Percentiles rank a stretch among this genome's conserved stretches.
phyloP scores from a whole-genome alignment of 2,797 vertebrate species.

The Pteropus rufus region DNA sequence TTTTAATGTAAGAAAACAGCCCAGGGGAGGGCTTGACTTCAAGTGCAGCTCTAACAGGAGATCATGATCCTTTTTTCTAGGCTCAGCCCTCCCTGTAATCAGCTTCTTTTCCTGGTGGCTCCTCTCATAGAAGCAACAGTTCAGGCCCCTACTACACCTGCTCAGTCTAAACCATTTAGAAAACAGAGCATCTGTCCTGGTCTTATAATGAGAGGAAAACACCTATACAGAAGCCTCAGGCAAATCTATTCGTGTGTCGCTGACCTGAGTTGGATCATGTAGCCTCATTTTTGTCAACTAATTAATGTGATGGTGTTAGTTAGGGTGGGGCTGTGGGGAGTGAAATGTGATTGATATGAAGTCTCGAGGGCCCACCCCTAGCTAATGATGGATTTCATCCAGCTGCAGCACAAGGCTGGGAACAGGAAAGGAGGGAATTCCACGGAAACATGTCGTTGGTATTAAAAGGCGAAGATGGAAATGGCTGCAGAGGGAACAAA shows the following conservation, averaged over 20 bases:
- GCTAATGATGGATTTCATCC: not conserved
- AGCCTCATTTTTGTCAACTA: not conserved
- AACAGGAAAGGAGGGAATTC: not conserved
- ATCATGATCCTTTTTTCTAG: not conserved
- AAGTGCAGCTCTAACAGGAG: not conserved
- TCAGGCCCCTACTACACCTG: fast-evolving
- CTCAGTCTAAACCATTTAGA: not conserved
- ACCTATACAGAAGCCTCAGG: not conserved
- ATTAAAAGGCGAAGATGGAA: not conserved
- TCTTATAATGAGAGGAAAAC: not conserved
- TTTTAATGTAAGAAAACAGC: not conserved
- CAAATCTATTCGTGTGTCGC: not conserved
- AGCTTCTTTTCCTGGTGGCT: not conserved
- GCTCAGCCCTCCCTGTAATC: fast-evolving
- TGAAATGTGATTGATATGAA: not conserved
- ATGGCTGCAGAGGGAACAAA: not conserved
- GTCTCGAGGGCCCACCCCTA: not conserved
- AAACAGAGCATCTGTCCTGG: not conserved
- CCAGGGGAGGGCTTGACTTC: not conserved
- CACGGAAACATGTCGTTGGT: not conserved
- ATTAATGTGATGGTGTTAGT: not conserved
- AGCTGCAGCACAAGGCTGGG: not conserved
- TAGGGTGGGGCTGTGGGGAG: fast-evolving
- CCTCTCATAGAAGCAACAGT: not conserved
- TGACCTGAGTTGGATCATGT: not conserved